Percentiles rank a stretch among this genome's conserved stretches.
These are phyloP conservation scores for Erythrolamprus reginae DNA, from an alignment of 2,113 vertebrate genomes.

Conservation along the genomic window DNA sequence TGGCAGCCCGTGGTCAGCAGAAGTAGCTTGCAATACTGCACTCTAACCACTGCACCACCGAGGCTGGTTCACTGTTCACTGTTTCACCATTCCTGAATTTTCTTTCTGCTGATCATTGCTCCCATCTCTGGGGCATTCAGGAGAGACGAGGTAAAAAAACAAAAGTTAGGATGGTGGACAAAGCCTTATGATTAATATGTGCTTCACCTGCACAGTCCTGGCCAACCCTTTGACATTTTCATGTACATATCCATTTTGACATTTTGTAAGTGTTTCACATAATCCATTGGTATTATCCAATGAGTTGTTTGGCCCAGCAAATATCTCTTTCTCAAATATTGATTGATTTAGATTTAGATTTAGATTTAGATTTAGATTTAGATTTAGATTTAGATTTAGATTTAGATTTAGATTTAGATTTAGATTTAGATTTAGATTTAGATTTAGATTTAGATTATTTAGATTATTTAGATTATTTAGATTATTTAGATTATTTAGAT, in stretches of 20 bases:
- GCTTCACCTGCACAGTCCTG: background rate
- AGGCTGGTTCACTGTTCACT: background rate
- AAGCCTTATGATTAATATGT: background rate
- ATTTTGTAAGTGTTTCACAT: background rate
- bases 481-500: too few species aligned
- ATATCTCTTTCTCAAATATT: too few species aligned
- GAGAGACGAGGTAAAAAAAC: background rate
- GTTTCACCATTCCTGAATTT: background rate
- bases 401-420: too few species aligned
- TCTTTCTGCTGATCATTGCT: background rate
- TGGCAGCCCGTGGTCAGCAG: too few species aligned
- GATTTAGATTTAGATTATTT: too few species aligned
- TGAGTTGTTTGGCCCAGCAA: background rate
- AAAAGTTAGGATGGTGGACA: background rate
- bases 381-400: too few species aligned
- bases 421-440: too few species aligned
- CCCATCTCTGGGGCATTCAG: background rate
- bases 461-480: too few species aligned
- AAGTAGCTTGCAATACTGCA: too few species aligned
- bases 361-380: too few species aligned
- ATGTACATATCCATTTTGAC: background rate
- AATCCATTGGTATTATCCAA: background rate
- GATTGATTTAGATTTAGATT: too few species aligned
- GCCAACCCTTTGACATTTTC: background rate
- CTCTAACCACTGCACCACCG: too few species aligned